Conservation (phyloP, 2,888 invertebrate genomes). For the Formica aserva region DNA sequence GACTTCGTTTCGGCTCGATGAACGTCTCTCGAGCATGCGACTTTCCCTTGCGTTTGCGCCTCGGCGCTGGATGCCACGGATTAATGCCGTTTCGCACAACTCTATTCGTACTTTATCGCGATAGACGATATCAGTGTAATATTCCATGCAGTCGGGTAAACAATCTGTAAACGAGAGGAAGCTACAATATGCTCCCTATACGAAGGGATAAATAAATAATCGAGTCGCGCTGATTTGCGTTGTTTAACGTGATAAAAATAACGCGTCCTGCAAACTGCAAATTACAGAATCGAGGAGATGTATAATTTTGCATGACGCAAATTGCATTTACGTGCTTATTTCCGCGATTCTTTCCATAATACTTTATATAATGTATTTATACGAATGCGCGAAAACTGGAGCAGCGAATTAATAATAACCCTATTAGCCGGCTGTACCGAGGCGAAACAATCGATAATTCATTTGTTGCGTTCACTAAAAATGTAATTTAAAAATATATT, state of each 20-base stretch:
- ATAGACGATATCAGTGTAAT: constrained; percentile 21
- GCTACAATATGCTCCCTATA: constrained; percentile 16
- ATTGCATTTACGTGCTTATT: constrained; percentile 66
- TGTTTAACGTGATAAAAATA: constrained; percentile 51
- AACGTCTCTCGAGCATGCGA: constrained; percentile 64
- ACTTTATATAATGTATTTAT: constrained; percentile 60
- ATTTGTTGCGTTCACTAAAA: constrained; percentile 84
- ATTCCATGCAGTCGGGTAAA: constrained; percentile 40
- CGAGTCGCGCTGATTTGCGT: constrained; percentile 44
- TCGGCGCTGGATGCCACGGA: constrained; percentile 38
- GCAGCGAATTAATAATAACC: constrained; percentile 74
- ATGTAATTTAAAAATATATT: constrained; percentile 85
- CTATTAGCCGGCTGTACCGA: constrained; percentile 63
- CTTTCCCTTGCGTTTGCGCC: constrained; percentile 56
- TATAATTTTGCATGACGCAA: constrained; percentile 52
- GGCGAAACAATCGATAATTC: constrained; percentile 82
- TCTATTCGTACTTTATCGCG: constrained; percentile 27
- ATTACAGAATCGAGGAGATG: constrained; percentile 36
- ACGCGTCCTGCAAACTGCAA: constrained; percentile 36
- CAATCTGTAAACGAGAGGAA: constrained; percentile 42
- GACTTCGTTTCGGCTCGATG: constrained; percentile 73
- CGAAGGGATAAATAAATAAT: constrained; percentile 49
- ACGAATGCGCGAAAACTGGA: constrained; percentile 63
- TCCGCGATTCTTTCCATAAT: constrained; percentile 45
- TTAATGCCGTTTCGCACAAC: constrained; percentile 40